A percentile compares a stretch with the other conserved stretches of the same genome.
phyloP scores from a whole-genome alignment of 1,140 invertebrate species.

The Coptotermes formosanus region DNA sequence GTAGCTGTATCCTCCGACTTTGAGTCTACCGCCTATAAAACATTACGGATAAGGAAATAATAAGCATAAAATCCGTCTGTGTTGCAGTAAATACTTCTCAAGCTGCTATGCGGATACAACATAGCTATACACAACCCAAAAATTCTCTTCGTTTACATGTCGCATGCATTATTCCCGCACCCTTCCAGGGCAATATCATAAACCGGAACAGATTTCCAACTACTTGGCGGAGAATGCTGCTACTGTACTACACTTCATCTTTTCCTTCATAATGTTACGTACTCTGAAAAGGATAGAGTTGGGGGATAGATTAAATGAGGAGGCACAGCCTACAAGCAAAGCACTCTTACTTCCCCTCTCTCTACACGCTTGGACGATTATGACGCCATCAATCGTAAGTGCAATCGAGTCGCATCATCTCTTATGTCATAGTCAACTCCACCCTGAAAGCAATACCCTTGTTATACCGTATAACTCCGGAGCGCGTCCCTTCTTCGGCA shows the following conservation, averaged over 20 bases:
- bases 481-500: too few relatives aligned
- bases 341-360: background rate
- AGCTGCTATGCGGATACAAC: too few relatives aligned
- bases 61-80: too few relatives aligned
- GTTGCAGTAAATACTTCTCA: too few relatives aligned
- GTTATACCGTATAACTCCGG: background rate
- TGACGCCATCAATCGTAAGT: conserved; percentile 14
- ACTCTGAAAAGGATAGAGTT: background rate
- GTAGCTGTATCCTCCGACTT: too few relatives aligned
- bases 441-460: background rate
- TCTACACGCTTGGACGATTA: conserved; percentile 1
- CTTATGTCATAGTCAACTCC: conserved; percentile 1
- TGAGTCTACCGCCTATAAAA: too few relatives aligned
- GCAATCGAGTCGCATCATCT: background rate
- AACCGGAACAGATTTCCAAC: background rate
- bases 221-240: background rate
- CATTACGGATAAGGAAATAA: too few relatives aligned
- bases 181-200: background rate
- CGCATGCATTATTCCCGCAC: background rate
- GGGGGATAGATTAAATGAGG: background rate
- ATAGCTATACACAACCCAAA: background rate
- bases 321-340: background rate
- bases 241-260: background rate
- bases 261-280: background rate
- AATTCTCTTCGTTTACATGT: background rate